phyloP scores from a whole-genome alignment of 2,797 vertebrate species.

The Chelon labrosus region DNA sequence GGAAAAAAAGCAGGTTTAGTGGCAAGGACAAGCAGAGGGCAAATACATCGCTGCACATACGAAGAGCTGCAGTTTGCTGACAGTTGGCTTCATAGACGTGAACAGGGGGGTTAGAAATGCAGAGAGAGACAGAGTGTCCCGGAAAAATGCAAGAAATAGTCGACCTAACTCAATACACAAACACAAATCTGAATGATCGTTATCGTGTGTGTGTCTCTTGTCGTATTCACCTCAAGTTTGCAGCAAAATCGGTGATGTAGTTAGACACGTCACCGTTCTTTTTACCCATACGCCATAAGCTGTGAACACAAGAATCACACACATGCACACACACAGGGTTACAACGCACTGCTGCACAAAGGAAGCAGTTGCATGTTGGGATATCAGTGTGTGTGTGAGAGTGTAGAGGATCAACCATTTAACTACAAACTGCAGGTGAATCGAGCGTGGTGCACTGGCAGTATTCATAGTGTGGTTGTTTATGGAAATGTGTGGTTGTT shows the following conservation, averaged over 20 bases:
- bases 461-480: slow-evolving; percentile 12
- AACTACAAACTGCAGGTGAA: slow-evolving; percentile 76
- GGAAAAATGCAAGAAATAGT: slow-evolving; percentile 4
- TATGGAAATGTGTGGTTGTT: slow-evolving; percentile 34
- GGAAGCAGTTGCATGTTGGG: slow-evolving; percentile 34
- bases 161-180: background rate
- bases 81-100: slow-evolving; percentile 35
- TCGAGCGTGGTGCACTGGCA: slow-evolving; percentile 21
- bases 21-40: slow-evolving; percentile 68
- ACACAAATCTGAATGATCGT: background rate
- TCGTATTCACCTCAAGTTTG: slow-evolving; percentile 87
- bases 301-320: slow-evolving; percentile 83
- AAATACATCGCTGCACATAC: slow-evolving; percentile 44
- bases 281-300: slow-evolving; percentile 87
- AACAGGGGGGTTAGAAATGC: slow-evolving; percentile 48
- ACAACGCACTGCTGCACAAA: slow-evolving; percentile 62
- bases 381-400: slow-evolving; percentile 37
- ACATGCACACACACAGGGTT: slow-evolving; percentile 74
- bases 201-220: slow-evolving; percentile 8
- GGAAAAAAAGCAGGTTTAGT: slow-evolving; percentile 74
- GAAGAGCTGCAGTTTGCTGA: slow-evolving; percentile 40
- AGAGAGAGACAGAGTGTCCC: slow-evolving; percentile 36
- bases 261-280: slow-evolving; percentile 88
- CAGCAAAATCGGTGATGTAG: slow-evolving; percentile 88
- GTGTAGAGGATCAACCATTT: slow-evolving; percentile 35